phyloP scores from a whole-genome alignment of 1,140 invertebrate genomes.

The Platyscapa corneri region DNA sequence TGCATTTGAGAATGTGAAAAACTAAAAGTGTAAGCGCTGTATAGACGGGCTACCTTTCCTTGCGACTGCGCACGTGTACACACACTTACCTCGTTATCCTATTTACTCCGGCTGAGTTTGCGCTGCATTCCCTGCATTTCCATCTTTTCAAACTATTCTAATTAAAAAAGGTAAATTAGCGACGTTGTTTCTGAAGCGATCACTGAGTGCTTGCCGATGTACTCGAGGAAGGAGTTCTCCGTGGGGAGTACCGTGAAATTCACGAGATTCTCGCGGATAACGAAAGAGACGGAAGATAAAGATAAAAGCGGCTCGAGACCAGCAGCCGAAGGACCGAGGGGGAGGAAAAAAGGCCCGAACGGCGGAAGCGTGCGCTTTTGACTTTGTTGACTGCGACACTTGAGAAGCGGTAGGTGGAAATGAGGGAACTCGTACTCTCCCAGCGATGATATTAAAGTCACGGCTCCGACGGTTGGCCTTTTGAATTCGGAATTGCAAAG shows the following conservation, averaged over 20 bases:
- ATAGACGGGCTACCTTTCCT: too few species aligned
- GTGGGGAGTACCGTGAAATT: not conserved
- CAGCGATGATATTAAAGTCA: constrained; percentile 21
- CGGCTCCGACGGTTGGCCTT: constrained; percentile 56
- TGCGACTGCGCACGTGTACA: too few species aligned
- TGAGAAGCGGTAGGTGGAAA: not conserved
- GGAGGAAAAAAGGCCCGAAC: not conserved
- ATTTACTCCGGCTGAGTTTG: too few species aligned
- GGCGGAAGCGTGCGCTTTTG: not conserved
- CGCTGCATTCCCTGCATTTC: too few species aligned
- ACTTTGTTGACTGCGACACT: constrained; percentile 19
- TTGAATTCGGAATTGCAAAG: constrained; percentile 58
- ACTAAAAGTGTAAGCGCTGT: too few species aligned
- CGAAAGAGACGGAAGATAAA: not conserved
- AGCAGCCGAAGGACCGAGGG: not conserved
- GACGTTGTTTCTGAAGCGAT: not conserved
- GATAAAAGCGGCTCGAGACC: not conserved
- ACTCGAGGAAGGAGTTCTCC: not conserved
- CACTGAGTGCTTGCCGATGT: not conserved
- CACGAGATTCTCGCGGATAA: not conserved
- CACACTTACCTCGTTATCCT: too few species aligned
- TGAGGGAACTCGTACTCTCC: constrained; percentile 27
- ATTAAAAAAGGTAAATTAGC: not conserved
- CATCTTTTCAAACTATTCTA: not conserved
- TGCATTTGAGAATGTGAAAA: too few species aligned